These are phyloP conservation scores for Synergus laeviventris DNA, from an alignment of 2,888 invertebrate genomes.

Conservation along the genomic window DNA sequence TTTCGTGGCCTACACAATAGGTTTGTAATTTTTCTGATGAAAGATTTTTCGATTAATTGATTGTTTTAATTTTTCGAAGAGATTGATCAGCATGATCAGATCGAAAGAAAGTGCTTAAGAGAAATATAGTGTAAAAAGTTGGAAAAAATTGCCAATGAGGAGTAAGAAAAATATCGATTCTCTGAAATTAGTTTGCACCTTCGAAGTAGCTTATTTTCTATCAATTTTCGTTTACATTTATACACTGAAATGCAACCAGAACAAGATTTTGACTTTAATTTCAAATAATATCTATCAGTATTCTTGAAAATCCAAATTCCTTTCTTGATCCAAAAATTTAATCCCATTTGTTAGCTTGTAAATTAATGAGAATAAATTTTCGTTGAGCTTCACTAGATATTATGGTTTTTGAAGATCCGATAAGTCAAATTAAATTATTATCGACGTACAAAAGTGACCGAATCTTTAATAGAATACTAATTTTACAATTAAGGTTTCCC, in stretches of 20 bases:
- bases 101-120: constrained; percentile 15
- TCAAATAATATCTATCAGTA: not conserved
- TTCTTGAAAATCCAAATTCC: constrained; percentile 14
- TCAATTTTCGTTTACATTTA: not conserved
- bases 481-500: not conserved
- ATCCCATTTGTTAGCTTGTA: not conserved
- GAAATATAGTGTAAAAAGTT: not conserved
- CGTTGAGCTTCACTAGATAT: not conserved
- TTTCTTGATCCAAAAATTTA: not conserved
- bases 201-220: not conserved
- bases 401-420: constrained; percentile 31
- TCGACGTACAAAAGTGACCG: constrained; percentile 20
- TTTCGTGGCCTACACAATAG: not conserved
- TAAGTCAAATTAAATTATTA: not conserved
- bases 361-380: not conserved
- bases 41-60: constrained; percentile 16
- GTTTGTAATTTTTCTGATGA: not conserved
- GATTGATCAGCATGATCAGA: not conserved
- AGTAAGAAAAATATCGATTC: not conserved
- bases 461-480: constrained; percentile 17
- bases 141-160: not conserved
- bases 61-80: constrained; percentile 6
- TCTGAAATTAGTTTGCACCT: not conserved
- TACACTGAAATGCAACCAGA: constrained; percentile 12
- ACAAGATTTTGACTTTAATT: not conserved